These are phyloP conservation scores for Chromis chromis DNA, from an alignment of 2,797 vertebrate species.

Conservation along the genomic window DNA sequence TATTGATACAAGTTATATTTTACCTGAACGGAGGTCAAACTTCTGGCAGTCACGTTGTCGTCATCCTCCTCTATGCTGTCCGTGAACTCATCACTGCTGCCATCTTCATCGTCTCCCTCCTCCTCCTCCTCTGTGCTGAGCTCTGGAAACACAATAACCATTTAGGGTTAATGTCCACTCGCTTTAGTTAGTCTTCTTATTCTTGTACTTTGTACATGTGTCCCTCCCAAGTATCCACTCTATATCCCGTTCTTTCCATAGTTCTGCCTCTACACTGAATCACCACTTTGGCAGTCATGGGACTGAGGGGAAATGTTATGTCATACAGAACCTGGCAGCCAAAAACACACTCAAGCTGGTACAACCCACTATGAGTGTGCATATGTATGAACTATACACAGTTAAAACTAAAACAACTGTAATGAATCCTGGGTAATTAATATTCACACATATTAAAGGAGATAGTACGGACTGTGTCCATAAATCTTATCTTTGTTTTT, in stretches of 20 bases:
- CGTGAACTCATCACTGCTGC: conserved; percentile 86
- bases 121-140: conserved; percentile 80
- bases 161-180: conserved; percentile 36
- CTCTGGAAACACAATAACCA: conserved; percentile 77
- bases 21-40: conserved; percentile 75
- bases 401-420: neutral
- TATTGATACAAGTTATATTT: neutral
- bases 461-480: neutral
- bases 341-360: conserved; percentile 50
- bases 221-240: conserved; percentile 4
- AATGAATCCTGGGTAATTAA: neutral
- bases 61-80: conserved; percentile 88
- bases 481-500: neutral
- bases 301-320: conserved; percentile 75
- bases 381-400: conserved; percentile 6
- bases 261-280: conserved; percentile 50
- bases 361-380: conserved; percentile 13
- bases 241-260: conserved; percentile 40
- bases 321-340: conserved; percentile 62
- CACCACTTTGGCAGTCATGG: conserved; percentile 66
- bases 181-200: conserved; percentile 12
- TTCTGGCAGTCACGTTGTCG: conserved; percentile 72
- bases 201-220: neutral
- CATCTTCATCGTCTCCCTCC: conserved; percentile 74
- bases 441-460: neutral